A percentile compares a stretch with the other conserved stretches of the same genome.
Conservation (phyloP, 2,113 vertebrate genomes). For the Tachycineta bicolor region DNA sequence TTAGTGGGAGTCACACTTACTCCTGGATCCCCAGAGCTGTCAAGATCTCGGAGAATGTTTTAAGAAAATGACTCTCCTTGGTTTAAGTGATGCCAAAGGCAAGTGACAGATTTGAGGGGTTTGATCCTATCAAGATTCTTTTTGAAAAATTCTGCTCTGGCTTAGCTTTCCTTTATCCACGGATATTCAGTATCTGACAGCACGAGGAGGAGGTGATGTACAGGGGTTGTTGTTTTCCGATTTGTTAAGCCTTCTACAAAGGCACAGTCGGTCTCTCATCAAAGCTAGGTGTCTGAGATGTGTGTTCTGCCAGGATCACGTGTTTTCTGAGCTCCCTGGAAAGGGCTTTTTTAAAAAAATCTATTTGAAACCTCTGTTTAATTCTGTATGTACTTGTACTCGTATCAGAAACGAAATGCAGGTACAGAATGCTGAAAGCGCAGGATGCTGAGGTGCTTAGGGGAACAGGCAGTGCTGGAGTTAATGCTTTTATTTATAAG, state of each 20-base stretch:
- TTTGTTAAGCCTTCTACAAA: background rate
- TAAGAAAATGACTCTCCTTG: background rate
- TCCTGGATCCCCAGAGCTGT: background rate
- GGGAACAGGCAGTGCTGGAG: background rate
- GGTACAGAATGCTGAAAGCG: background rate
- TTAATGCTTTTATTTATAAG: slow-evolving; percentile 45
- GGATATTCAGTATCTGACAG: background rate
- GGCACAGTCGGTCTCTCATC: background rate
- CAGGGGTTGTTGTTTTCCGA: background rate
- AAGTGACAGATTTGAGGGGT: background rate
- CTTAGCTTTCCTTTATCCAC: background rate
- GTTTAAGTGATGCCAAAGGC: background rate
- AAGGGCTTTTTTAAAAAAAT: background rate
- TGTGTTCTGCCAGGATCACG: background rate
- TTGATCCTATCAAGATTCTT: background rate
- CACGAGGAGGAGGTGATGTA: background rate
- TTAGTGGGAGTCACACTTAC: background rate
- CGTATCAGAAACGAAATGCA: background rate
- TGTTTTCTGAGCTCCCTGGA: background rate
- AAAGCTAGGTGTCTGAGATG: background rate
- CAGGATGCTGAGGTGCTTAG: background rate
- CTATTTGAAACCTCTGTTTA: background rate
- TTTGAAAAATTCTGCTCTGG: background rate
- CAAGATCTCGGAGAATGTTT: background rate
- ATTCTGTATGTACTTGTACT: background rate